Evolutionary conservation across 2,113 vertebrate genomes (phyloP).

Genomic region (Gasterosteus aculeatus): DNA sequence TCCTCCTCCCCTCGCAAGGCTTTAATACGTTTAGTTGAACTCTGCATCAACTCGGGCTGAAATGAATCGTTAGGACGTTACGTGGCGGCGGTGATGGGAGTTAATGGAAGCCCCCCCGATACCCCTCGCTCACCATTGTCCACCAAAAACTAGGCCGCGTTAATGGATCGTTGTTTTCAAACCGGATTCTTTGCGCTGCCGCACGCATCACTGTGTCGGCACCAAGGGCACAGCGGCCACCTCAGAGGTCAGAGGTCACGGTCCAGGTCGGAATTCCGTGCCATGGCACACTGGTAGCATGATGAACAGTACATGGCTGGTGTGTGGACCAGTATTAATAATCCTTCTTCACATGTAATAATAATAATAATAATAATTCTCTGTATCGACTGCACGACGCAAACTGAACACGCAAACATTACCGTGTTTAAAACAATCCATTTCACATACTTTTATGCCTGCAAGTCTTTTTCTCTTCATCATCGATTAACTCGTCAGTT

Average conservation of each 20-base stretch:
- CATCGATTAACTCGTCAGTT: background rate
- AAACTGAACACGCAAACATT: background rate
- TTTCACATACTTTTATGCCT: background rate
- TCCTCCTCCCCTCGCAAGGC: too few species aligned
- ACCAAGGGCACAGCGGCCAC: conserved; percentile 63
- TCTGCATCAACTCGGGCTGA: background rate
- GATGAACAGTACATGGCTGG: too few species aligned
- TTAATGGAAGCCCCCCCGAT: conserved; percentile 33
- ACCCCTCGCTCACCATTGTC: conserved; percentile 12
- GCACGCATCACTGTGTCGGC: conserved; percentile 28
- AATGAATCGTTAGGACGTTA: conserved; percentile 28
- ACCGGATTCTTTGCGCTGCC: conserved; percentile 29
- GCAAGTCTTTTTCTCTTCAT: background rate
- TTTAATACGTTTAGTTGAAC: background rate
- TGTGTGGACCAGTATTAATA: too few species aligned
- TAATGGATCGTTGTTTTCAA: conserved; percentile 68
- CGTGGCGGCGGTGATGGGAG: background rate
- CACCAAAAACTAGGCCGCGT: conserved; percentile 50
- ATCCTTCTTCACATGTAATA: too few species aligned
- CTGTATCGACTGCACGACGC: background rate
- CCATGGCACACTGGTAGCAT: background rate
- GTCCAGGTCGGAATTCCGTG: conserved; percentile 20
- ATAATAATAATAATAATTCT: too few species aligned
- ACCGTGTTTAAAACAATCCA: background rate
- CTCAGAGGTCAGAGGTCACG: conserved; percentile 55